Base-by-base conservation (phyloP, 2,888 invertebrate species). In the Sussaba pulchella region DNA sequence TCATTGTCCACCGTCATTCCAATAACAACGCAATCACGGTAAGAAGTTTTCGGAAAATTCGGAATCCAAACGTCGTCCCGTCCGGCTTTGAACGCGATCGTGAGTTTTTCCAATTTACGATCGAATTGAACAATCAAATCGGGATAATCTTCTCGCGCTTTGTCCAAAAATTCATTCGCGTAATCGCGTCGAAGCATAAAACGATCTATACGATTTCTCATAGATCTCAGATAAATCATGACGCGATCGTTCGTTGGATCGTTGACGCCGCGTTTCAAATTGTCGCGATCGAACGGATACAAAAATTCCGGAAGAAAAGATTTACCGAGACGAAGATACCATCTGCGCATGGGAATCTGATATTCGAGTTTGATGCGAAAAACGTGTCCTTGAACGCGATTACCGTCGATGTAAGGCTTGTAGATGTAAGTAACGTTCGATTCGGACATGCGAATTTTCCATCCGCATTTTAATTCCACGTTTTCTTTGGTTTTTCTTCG, bases 301-400 rank as follows among this genome's bases (percentile, higher is more conserved):
- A 59, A 19, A 12, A 43, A 36, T 12, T 21, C 43, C 12, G 84
- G 84, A 0, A 84, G 9, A 3, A 24, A 64, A 1, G 76, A 72
- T 8, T 14, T 26, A 39, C 76, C 78, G 12, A 8, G 45, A 3
- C 61, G 63, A 5, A 83, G 14, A 45, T 45, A 70, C 84, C 83
- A 84, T 45, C 67, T 80, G 5, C 80, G 57, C 2, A 76, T 8
- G 10, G 54, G 8, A 3, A 41, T 57, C 8, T 70, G 0, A 24
- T 84, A 84, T 8, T 45, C 14, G 10, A 82, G 47, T 10, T 66
- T 52, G 3, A 84, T 59, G 5, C 52, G 70, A n/a, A 72, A 72
- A 0, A 17, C 47, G 9, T 72, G 52, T 19, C 47, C 39, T 36
- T 61, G 31, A 12, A 78, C 43, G 19, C 0, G 14, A 6, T 47